Base-by-base conservation (phyloP, 2,113 vertebrate genomes). In the Boulengeromyrus knoepffleri region DNA sequence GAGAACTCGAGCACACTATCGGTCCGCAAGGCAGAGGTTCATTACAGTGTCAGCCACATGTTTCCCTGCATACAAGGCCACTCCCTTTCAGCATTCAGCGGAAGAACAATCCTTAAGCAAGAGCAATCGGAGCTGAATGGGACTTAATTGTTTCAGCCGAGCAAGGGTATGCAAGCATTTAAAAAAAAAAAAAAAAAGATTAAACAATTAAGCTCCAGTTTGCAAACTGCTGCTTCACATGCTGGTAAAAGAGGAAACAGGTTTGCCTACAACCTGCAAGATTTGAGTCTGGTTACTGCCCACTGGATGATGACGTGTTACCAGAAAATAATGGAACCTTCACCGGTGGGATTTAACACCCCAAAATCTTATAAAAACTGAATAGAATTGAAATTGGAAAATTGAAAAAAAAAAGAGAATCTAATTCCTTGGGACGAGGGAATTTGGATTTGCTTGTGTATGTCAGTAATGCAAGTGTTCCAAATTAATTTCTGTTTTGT, bases 31-130 rank as follows among this genome's bases (percentile, higher is more conserved):
- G 87, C 46, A 88, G 36, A 49, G 7, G 19, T 24, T 17, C 19
- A 31, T 58, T 12, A 42, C 15, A n/a, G 42, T 0, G 49, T 13
- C 87, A 45, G 21, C 15, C 46, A 31, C 36, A 2, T 45, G 27
- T 42, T 62, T n/a, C 8, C 87, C 19, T 27, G 42, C 53, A 62
- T 21, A n/a, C 31, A 19, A 9, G n/a, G 3, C 36, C 4, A 7
- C 21, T 7, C 24, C 56, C 62, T 42, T 53, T 36, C 24, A 52
- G 10, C 91, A 90, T 90, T 92, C 94, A 93, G 94, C 94, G 94
- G 94, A 93, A 94, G 93, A 86, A 91, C 92, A 92, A 94, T 45
- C 92, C 92, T 92, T 93, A 95, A 93, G 94, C 91, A 92, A 13
- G 24, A 90, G 39, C 58, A 47, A 74, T 36, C n/a, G 5, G n/a